These are phyloP conservation scores for Clamator glandarius DNA, from an alignment of 2,797 vertebrate species.

Conservation along the genomic window DNA sequence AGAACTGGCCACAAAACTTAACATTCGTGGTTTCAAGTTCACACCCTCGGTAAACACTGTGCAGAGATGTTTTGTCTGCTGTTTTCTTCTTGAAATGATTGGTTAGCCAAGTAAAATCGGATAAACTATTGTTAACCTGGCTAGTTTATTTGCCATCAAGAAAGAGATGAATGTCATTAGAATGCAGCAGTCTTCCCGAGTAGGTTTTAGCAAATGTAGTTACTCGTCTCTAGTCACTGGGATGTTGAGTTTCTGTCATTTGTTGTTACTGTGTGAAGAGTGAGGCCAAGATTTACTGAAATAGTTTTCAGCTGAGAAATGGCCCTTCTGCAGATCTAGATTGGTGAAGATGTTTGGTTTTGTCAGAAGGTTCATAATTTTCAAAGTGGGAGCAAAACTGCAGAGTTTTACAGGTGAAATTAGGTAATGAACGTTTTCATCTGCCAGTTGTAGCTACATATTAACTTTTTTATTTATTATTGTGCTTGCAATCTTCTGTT, in stretches of 20 bases:
- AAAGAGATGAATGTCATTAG: not conserved
- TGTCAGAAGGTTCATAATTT: not conserved
- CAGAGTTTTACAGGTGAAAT: not conserved
- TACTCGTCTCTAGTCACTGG: not conserved
- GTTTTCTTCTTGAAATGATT: not conserved
- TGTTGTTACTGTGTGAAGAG: not conserved
- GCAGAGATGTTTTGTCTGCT: not conserved
- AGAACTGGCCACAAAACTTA: not conserved
- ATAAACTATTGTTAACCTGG: not conserved
- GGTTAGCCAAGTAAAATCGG: not conserved
- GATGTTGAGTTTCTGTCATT: not conserved
- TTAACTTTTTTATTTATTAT: not conserved
- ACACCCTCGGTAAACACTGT: not conserved
- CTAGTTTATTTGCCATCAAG: not conserved
- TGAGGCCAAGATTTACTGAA: not conserved
- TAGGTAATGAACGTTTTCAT: not conserved
- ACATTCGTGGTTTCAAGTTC: not conserved
- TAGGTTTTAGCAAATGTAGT: not conserved
- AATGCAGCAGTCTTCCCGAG: not conserved
- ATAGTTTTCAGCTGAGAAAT: not conserved
- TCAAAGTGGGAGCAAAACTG: not conserved
- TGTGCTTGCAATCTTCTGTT: not conserved
- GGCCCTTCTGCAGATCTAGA: not conserved
- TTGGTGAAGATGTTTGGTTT: not conserved
- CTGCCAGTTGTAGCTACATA: slow-evolving; percentile 6